Base-by-base conservation (phyloP, 2,888 invertebrate genomes). In the Megaustenia siamemsis region DNA sequence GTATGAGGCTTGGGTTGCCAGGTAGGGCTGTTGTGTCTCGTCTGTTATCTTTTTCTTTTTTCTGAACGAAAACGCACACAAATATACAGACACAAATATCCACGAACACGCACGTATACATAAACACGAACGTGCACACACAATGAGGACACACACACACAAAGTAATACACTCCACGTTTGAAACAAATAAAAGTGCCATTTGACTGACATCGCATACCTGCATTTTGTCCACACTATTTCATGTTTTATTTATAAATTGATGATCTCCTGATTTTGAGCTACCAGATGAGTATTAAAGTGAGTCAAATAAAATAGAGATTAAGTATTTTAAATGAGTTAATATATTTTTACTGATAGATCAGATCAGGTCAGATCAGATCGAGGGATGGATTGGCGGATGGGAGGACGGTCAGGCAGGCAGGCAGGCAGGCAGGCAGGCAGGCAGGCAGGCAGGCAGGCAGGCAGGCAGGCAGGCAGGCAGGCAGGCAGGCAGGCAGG, bases 401-500 rank as follows among this genome's bases (percentile, higher is more conserved):
- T 6, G 18, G 35, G 21, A 75, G 49, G 10, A 75, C 45, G 49
- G 45, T 49, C 75, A 75, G 45, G 49, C 69, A 69, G 40, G 40
- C 38, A 38, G 69, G 69, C 40, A 40, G 40, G 38, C 69, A 40
- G 69, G 69, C 38, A 40, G 69, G 40, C 69, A 71, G 71, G 43
- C 40, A 24, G 2, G 71, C 43, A 71, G 43, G 43, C 40, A 71
- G 45, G 6, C 12, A 43, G 71, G n/a, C 71, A 71, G 24, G n/a
- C 24, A 71, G 43, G 43, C 71, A 71, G 71, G n/a, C 71, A 43
- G 43, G n/a, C 73, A 75, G 56, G 35, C 63, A 82, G 43, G 40
- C 43, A 82, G 73, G 43, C 40, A 82, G 73, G 45, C 43, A 82
- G 40, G 24, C 38, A 75, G 56, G 40, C 5, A 53, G 15, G 68